phyloP scores from a whole-genome alignment of 2,888 invertebrate species.

The Melanotus villosus region DNA sequence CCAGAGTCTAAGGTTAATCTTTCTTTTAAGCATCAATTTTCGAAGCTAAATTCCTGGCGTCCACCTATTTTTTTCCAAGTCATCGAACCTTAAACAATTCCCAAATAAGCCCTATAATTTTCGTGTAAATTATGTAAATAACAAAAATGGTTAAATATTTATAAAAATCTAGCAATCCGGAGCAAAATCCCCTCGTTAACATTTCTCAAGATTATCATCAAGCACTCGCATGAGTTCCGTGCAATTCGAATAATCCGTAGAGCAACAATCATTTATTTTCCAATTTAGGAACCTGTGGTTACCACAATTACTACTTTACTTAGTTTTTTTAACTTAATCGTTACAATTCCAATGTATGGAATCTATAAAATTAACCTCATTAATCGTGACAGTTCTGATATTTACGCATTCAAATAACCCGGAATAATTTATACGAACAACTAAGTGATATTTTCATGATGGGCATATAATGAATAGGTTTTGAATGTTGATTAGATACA shows the following conservation, averaged over 20 bases:
- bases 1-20: no score
- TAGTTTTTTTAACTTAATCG: neutral
- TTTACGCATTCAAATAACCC: neutral
- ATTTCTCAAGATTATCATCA: constrained; percentile 18
- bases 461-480: constrained; percentile 27
- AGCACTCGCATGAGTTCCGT: neutral
- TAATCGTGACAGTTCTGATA: constrained; percentile 28
- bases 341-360: constrained; percentile 1
- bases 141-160: constrained; percentile 2
- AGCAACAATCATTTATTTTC: constrained; percentile 28
- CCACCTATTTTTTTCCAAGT: no score
- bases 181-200: constrained; percentile 11
- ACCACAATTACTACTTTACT: constrained; percentile 30
- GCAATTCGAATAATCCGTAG: constrained; percentile 1
- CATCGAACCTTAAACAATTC: no score
- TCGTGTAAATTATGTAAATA: neutral
- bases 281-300: constrained; percentile 32
- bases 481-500: constrained; percentile 30
- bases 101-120: neutral
- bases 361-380: constrained; percentile 19
- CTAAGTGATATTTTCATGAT: constrained; percentile 25
- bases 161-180: neutral
- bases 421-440: constrained; percentile 22
- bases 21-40: no score
- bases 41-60: no score